phyloP scores from a whole-genome alignment of 2,888 invertebrate genomes.

The Erpobdella octoculata region DNA sequence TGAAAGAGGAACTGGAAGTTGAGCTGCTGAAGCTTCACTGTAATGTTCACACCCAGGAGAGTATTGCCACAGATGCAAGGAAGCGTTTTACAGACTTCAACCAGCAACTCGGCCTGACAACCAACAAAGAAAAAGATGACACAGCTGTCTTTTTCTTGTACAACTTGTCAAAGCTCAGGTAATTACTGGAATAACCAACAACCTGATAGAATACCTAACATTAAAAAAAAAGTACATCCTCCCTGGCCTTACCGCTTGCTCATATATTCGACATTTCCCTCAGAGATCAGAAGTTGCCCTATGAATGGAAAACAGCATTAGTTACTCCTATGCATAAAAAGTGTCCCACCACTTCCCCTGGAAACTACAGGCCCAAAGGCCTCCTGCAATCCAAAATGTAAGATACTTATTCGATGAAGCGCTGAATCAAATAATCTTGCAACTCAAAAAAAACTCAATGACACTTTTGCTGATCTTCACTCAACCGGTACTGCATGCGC shows the following conservation, averaged over 20 bases:
- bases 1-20: not conserved
- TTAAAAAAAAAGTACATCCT: conserved; percentile 1
- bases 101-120: not conserved
- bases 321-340: conserved; percentile 9
- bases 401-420: too few relatives aligned
- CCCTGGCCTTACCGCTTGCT: not conserved
- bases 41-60: not conserved
- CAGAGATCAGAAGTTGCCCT: not conserved
- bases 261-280: conserved; percentile 6
- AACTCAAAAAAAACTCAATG: too few relatives aligned
- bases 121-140: not conserved
- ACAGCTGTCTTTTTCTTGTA: not conserved
- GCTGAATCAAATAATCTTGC: too few relatives aligned
- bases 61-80: not conserved
- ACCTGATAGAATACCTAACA: conserved; percentile 10
- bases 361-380: conserved; percentile 2
- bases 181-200: too few relatives aligned
- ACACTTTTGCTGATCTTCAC: too few relatives aligned
- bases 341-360: not conserved
- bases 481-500: too few relatives aligned
- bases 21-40: not conserved
- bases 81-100: not conserved
- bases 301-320: conserved; percentile 7
- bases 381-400: too few relatives aligned
- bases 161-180: not conserved